Conservation (phyloP, 1,140 invertebrate genomes). For the Lepidurus apus region DNA sequence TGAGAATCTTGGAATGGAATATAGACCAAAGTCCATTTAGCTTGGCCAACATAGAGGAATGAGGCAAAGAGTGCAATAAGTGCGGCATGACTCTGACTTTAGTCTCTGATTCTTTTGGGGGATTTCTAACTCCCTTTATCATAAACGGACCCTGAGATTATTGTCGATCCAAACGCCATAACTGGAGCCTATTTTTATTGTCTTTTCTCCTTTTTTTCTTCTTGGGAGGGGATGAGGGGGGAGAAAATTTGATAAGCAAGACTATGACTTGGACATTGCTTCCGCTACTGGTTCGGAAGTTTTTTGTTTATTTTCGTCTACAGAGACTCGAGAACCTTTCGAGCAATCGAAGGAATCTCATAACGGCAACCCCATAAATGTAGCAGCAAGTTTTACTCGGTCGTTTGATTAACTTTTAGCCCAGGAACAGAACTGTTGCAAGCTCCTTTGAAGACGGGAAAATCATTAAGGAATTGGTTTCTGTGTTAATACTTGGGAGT, state of each 20-base stretch:
- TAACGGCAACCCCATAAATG: neutral
- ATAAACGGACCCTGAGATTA: too few relatives aligned
- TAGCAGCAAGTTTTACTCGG: too few relatives aligned
- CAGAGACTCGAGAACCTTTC: neutral
- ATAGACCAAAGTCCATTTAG: neutral
- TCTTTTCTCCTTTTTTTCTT: too few relatives aligned
- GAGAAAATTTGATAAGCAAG: too few relatives aligned
- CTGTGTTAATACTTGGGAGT: conserved; percentile 1
- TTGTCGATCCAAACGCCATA: too few relatives aligned
- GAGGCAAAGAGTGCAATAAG: neutral
- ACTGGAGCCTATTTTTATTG: too few relatives aligned
- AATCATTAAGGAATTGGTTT: conserved; percentile 15
- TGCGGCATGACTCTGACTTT: neutral
- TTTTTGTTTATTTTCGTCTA: too few relatives aligned
- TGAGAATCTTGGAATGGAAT: neutral
- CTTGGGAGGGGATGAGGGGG: too few relatives aligned
- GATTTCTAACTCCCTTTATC: too few relatives aligned
- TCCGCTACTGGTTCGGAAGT: too few relatives aligned
- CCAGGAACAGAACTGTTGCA: neutral
- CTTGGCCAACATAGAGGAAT: neutral
- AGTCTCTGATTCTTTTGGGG: neutral
- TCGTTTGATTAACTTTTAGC: neutral
- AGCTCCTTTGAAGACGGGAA: neutral
- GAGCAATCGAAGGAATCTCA: neutral
- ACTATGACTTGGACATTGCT: too few relatives aligned